Evolutionary conservation across 2,797 vertebrate species (phyloP).

Genomic region (Cryptoblepharus egeriae): DNA sequence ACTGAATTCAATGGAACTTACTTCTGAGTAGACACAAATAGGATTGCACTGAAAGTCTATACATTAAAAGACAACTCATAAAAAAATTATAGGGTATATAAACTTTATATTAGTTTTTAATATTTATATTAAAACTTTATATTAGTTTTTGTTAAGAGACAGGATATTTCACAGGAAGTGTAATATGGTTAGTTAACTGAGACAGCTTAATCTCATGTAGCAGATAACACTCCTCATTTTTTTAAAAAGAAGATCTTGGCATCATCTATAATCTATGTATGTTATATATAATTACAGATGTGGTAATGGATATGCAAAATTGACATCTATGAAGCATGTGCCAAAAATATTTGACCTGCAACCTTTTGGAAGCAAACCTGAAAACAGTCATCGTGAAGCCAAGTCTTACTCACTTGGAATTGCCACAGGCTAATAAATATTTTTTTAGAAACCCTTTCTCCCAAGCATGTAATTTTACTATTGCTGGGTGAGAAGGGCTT

Average conservation of each 20-base stretch:
- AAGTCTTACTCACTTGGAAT: conserved; percentile 65
- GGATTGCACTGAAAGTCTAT: no score
- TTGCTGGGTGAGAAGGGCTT: conserved; percentile 63
- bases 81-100: no score
- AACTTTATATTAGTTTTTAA: no score
- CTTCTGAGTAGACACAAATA: no score
- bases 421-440: conserved; percentile 72
- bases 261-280: conserved; percentile 72
- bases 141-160: no score
- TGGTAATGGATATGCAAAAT: conserved; percentile 69
- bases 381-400: conserved; percentile 67
- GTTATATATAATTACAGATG: conserved; percentile 69
- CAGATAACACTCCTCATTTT: conserved; percentile 14
- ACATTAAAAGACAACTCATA: no score
- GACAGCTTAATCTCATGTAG: conserved; percentile 70
- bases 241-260: conserved; percentile 72
- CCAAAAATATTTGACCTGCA: conserved; percentile 72
- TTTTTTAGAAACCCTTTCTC: conserved; percentile 58
- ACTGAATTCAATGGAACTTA: no score
- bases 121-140: no score
- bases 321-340: conserved; percentile 63
- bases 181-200: conserved; percentile 56
- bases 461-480: conserved; percentile 65
- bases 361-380: conserved; percentile 69
- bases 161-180: conserved; percentile 15